These are phyloP conservation scores for Hassar affinis DNA, from an alignment of 2,113 vertebrate genomes.

Conservation along the genomic window DNA sequence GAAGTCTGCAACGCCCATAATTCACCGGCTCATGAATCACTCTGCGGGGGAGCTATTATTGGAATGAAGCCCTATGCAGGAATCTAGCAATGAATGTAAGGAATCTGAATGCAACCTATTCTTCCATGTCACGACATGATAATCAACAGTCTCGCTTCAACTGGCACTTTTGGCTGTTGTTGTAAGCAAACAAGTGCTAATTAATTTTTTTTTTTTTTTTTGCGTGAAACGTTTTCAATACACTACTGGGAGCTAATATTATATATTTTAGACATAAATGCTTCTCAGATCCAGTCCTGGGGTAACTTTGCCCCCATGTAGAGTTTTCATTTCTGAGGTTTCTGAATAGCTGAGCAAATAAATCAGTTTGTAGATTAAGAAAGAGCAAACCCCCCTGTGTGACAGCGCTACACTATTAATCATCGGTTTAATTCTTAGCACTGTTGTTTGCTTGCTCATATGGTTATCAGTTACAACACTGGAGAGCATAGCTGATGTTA, in stretches of 20 bases:
- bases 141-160: conserved; percentile 8
- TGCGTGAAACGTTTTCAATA: background rate
- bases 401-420: background rate
- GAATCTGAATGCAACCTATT: conserved; percentile 13
- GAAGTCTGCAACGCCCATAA: conserved; percentile 17
- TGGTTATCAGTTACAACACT: background rate
- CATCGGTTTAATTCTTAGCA: background rate
- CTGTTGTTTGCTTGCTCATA: background rate
- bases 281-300: background rate
- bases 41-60: conserved; percentile 33
- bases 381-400: background rate
- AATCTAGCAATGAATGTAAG: conserved; percentile 28
- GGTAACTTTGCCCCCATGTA: background rate
- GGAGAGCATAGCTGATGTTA: background rate
- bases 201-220: background rate
- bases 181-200: background rate
- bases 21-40: conserved; percentile 32
- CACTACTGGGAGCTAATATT: background rate
- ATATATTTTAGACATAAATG: too few species aligned
- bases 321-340: background rate
- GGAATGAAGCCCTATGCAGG: conserved; percentile 11
- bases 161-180: background rate
- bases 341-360: background rate
- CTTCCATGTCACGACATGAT: conserved; percentile 29
- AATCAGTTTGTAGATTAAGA: background rate